phyloP scores from a whole-genome alignment of 37 sponge, comb jelly and placozoan species.

The Ianthella basta region DNA sequence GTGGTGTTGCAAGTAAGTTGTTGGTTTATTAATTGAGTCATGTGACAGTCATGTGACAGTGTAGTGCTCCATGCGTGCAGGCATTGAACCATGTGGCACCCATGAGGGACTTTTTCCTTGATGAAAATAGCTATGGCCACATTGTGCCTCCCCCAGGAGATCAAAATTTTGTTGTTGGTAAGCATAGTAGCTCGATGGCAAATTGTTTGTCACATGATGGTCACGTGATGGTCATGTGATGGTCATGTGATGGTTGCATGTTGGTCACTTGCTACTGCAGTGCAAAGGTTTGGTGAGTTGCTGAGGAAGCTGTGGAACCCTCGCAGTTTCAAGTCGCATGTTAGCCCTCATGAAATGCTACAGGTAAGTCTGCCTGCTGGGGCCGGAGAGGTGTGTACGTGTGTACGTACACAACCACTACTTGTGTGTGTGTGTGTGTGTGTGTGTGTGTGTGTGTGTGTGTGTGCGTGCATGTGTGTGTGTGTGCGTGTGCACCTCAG shows the following conservation, averaged over 20 bases:
- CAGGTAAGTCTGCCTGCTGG: slow-evolving; percentile 34
- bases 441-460: slow-evolving; percentile 15
- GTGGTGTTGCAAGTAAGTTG: slow-evolving; percentile 80
- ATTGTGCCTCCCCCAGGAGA: slow-evolving; percentile 94
- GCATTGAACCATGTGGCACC: slow-evolving; percentile 88
- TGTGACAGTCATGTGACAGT: background rate
- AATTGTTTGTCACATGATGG: background rate
- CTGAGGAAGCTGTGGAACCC: slow-evolving; percentile 98
- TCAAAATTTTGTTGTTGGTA: slow-evolving; percentile 82
- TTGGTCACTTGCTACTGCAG: slow-evolving; percentile 34
- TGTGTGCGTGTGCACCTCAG: no score
- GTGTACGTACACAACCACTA: no score
- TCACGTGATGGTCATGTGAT: background rate
- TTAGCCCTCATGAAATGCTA: slow-evolving; percentile 98
- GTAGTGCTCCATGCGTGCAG: background rate
- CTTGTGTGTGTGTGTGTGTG: background rate
- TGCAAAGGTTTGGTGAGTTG: slow-evolving; percentile 90
- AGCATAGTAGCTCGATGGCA: background rate
- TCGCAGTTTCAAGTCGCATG: slow-evolving; percentile 92
- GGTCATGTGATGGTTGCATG: no score
- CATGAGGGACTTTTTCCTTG: slow-evolving; percentile 86
- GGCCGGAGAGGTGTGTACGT: background rate
- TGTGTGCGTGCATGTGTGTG: background rate
- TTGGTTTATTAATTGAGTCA: background rate
- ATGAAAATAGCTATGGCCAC: slow-evolving; percentile 78